A percentile compares a stretch with the other conserved stretches of the same genome.
phyloP scores from a whole-genome alignment of 2,888 invertebrate species.

The Carcina quercana region DNA sequence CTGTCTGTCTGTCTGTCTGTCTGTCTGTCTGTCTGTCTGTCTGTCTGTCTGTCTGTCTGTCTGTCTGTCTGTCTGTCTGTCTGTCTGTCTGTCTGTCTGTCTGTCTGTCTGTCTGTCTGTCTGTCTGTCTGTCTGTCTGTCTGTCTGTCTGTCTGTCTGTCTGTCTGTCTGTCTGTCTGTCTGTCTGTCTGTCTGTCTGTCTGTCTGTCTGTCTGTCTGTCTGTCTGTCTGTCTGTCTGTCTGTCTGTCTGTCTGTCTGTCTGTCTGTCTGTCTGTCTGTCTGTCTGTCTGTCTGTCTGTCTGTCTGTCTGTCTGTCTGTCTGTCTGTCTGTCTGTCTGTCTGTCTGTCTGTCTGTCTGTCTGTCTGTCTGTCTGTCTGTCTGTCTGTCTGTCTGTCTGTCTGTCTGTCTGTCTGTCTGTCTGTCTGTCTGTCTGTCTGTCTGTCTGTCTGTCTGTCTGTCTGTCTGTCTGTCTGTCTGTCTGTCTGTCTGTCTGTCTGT shows the following conservation, averaged over 20 bases:
- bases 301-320: conserved; percentile 1
- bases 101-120: conserved; percentile 3
- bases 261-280: conserved; percentile 1
- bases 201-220: conserved; percentile 1
- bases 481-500: conserved; percentile 1
- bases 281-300: conserved; percentile 1
- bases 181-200: conserved; percentile 2
- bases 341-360: conserved; percentile 1
- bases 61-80: conserved; percentile 3
- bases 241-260: conserved; percentile 1
- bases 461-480: conserved; percentile 1
- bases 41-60: conserved; percentile 3
- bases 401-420: conserved; percentile 1
- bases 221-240: conserved; percentile 1
- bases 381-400: conserved; percentile 1
- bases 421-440: conserved; percentile 1
- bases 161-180: conserved; percentile 3
- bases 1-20: conserved; percentile 3
- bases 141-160: conserved; percentile 3
- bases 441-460: conserved; percentile 1
- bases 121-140: conserved; percentile 3
- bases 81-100: conserved; percentile 3
- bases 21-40: conserved; percentile 3
- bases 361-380: conserved; percentile 1
- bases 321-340: conserved; percentile 1